phyloP scores from a whole-genome alignment of 37 sponge, comb jelly and placozoan species.

The Oopsacas minuta region DNA sequence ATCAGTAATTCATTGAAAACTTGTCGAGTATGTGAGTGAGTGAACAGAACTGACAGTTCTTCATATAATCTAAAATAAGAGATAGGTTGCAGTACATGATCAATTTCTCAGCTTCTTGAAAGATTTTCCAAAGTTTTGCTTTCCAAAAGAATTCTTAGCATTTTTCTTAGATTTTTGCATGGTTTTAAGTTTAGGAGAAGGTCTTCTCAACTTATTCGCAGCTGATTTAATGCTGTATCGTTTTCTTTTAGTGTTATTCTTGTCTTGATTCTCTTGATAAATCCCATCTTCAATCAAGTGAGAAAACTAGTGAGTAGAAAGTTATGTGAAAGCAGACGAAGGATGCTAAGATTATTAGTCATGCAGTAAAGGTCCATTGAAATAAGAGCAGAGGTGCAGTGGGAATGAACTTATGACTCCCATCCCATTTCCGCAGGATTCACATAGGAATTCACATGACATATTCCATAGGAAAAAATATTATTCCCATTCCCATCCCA shows the following conservation, averaged over 20 bases:
- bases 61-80: background rate
- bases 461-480: no score
- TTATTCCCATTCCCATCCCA: no score
- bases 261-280: background rate
- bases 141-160: background rate
- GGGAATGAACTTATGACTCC: no score
- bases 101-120: background rate
- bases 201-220: background rate
- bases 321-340: background rate
- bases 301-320: background rate
- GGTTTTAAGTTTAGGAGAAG: background rate
- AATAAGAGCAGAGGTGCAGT: no score
- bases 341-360: no score
- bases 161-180: background rate
- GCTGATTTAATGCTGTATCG: background rate
- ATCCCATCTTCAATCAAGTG: conserved; percentile 13
- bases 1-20: no score
- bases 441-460: no score
- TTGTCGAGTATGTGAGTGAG: no score
- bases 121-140: background rate
- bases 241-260: background rate
- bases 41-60: no score
- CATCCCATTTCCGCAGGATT: no score
- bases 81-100: background rate
- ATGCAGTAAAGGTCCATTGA: no score